These are phyloP conservation scores for Monopterus albus DNA, from an alignment of 2,113 vertebrate genomes.

Conservation along the genomic window DNA sequence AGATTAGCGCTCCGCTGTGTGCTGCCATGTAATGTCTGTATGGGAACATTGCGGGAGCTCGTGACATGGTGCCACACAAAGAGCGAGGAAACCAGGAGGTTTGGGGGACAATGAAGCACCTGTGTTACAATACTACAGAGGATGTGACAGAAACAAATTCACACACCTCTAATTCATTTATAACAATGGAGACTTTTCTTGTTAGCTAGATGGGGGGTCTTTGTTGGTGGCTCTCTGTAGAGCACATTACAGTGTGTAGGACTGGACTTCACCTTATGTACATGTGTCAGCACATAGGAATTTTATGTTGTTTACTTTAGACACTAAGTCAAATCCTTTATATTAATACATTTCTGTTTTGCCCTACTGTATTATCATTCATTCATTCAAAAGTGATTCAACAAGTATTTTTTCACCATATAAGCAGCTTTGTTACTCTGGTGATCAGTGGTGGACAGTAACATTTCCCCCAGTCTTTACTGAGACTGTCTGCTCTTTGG, in stretches of 20 bases:
- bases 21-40: slow-evolving; percentile 57
- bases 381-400: background rate
- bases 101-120: slow-evolving; percentile 58
- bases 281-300: background rate
- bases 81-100: slow-evolving; percentile 46
- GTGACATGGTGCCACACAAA: slow-evolving; percentile 65
- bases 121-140: slow-evolving; percentile 23
- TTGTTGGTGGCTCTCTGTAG: background rate
- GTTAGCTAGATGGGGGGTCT: slow-evolving; percentile 4
- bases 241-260: background rate
- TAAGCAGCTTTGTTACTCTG: too few species aligned
- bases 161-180: slow-evolving; percentile 37
- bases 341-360: background rate
- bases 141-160: slow-evolving; percentile 32
- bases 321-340: background rate
- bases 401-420: background rate
- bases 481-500: too few species aligned
- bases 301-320: too few species aligned
- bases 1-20: slow-evolving; percentile 60
- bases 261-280: background rate
- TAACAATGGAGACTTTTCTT: slow-evolving; percentile 10
- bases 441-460: too few species aligned
- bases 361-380: background rate
- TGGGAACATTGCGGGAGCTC: slow-evolving; percentile 60
- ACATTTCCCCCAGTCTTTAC: too few species aligned